Conservation (phyloP, 2,797 vertebrate genomes). For the Macroramphosus scolopax region DNA sequence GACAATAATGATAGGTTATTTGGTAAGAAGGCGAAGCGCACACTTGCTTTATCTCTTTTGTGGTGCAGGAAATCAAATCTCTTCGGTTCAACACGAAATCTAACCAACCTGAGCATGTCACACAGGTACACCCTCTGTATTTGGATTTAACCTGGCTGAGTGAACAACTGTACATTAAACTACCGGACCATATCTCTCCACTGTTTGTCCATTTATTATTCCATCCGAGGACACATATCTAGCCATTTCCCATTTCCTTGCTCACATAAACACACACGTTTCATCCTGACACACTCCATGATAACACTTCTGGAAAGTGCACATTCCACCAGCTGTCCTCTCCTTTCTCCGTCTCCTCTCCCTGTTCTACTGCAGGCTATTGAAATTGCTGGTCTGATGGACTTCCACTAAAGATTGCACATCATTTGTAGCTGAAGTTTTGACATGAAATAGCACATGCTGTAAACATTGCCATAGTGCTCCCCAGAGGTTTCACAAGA, state of each 20-base stretch:
- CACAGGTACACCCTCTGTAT: constrained; percentile 9
- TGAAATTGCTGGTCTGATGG: constrained; percentile 47
- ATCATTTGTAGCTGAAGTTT: constrained; percentile 40
- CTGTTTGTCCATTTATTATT: constrained; percentile 35
- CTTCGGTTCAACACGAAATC: too few relatives aligned
- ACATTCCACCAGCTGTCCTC: constrained; percentile 48
- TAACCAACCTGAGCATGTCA: constrained; percentile 5
- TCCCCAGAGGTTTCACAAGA: constrained; percentile 23
- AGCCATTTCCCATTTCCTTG: constrained; percentile 50
- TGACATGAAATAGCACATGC: constrained; percentile 44
- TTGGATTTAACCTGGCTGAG: constrained; percentile 18
- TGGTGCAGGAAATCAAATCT: too few relatives aligned
- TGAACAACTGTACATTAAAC: background rate
- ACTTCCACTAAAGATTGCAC: constrained; percentile 46
- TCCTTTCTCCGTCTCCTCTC: constrained; percentile 20
- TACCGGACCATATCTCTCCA: constrained; percentile 18
- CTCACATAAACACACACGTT: constrained; percentile 55
- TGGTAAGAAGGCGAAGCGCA: too few relatives aligned
- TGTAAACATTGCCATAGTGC: constrained; percentile 43
- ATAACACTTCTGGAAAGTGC: constrained; percentile 44
- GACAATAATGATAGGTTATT: too few relatives aligned
- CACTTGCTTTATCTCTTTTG: too few relatives aligned
- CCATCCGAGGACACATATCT: constrained; percentile 23
- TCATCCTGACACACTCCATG: constrained; percentile 46
- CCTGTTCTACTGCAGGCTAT: constrained; percentile 27